Percentiles rank a stretch among this genome's conserved stretches.
Evolutionary conservation across 2,113 vertebrate species (phyloP).

Genomic region (Cacatua alba): DNA sequence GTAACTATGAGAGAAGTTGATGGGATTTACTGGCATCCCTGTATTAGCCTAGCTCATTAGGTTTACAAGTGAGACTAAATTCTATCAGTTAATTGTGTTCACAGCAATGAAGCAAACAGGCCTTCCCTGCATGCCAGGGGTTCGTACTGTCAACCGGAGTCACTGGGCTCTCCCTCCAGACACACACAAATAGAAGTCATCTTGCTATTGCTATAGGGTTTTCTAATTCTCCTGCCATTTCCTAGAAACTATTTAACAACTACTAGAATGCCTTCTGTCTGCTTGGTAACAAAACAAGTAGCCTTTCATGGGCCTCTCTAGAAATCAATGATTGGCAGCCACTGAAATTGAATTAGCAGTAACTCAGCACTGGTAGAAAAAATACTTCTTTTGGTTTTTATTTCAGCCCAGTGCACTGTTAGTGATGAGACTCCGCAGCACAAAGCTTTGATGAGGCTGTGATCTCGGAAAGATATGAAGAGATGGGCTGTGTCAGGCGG

Average conservation of each 20-base stretch:
- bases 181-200: neutral
- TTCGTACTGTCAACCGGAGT: neutral
- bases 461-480: neutral
- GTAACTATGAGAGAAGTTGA: neutral
- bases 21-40: neutral
- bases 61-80: neutral
- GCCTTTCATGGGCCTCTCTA: constrained; percentile 24
- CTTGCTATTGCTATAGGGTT: neutral
- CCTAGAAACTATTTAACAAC: constrained; percentile 42
- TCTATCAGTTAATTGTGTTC: neutral
- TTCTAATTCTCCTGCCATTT: constrained; percentile 34
- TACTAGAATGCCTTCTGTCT: constrained; percentile 19
- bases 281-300: constrained; percentile 19
- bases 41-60: neutral
- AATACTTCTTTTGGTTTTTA: neutral
- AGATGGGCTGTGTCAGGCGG: neutral
- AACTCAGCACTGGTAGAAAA: neutral
- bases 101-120: neutral
- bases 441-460: neutral
- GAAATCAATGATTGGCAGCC: constrained; percentile 52
- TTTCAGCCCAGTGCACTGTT: neutral
- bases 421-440: neutral
- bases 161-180: neutral
- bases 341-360: constrained; percentile 52
- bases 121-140: neutral